Conservation (phyloP, 2,113 vertebrate species). For the Globicephala melas region DNA sequence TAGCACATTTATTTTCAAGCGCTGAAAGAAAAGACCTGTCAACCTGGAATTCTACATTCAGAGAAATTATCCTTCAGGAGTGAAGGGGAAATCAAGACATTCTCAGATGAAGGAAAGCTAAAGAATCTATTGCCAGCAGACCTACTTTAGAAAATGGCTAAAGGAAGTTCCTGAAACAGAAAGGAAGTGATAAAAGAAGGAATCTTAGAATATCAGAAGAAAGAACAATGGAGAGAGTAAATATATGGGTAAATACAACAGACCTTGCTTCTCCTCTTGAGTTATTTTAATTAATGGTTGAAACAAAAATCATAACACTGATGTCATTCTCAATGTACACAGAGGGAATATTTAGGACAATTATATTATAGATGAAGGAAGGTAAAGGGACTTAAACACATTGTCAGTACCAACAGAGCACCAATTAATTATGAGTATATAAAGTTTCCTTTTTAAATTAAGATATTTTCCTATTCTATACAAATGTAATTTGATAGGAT, state of each 20-base stretch:
- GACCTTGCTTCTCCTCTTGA: not conserved
- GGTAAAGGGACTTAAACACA: not conserved
- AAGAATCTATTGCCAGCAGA: not conserved
- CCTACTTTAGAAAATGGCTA: not conserved
- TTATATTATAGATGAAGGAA: not conserved
- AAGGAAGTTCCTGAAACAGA: not conserved
- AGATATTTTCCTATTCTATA: not conserved
- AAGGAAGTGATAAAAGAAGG: not conserved
- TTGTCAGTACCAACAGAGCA: not conserved
- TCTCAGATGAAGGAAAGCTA: not conserved
- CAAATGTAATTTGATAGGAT: not conserved
- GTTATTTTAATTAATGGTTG: not conserved
- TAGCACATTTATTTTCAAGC: not conserved
- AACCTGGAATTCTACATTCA: not conserved
- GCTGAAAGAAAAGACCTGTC: not conserved
- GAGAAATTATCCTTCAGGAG: not conserved
- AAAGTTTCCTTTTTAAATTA: not conserved
- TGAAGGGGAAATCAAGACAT: not conserved
- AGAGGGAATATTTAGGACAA: not conserved
- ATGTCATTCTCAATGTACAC: not conserved
- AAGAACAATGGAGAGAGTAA: not conserved
- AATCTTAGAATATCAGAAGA: not conserved
- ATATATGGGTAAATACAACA: not conserved
- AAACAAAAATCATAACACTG: not conserved
- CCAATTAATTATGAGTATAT: not conserved